Evolutionary conservation across 2,113 vertebrate species (phyloP).

Genomic region (Salvator merianae): DNA sequence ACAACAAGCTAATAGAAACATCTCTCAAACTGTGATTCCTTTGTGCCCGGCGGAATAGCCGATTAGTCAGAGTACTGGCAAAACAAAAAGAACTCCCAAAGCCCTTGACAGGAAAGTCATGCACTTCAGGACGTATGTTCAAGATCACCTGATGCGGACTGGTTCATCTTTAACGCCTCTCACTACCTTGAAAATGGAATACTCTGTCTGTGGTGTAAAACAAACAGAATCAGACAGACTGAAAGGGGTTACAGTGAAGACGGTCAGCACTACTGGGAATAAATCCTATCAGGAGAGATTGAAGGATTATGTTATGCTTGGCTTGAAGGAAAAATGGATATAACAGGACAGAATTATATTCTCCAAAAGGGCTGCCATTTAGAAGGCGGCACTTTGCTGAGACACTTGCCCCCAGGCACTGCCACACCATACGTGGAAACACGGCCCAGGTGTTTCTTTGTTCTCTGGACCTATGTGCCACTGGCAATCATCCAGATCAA

Average conservation of each 20-base stretch:
- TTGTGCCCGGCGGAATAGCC: background rate
- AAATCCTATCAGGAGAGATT: background rate
- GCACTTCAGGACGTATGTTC: background rate
- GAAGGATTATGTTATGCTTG: background rate
- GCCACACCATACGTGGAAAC: too few relatives aligned
- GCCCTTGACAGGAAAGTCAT: background rate
- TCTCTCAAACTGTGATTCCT: constrained; percentile 33
- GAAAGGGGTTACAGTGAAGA: background rate
- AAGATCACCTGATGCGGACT: background rate
- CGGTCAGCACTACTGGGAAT: background rate
- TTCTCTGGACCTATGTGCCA: too few relatives aligned
- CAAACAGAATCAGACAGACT: background rate
- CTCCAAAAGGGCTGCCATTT: too few relatives aligned
- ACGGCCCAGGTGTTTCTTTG: too few relatives aligned
- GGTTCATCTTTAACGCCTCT: background rate
- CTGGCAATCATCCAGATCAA: too few relatives aligned
- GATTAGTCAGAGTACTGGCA: background rate
- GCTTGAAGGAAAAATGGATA: background rate
- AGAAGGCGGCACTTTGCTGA: too few relatives aligned
- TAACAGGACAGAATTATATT: too few relatives aligned
- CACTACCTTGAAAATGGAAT: background rate
- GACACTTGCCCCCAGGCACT: too few relatives aligned
- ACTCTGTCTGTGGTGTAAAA: background rate
- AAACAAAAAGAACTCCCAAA: constrained; percentile 7
- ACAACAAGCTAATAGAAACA: constrained; percentile 45